Conservation (phyloP, 2,113 vertebrate genomes). For the Gnathonemus echidnorhynchus region DNA sequence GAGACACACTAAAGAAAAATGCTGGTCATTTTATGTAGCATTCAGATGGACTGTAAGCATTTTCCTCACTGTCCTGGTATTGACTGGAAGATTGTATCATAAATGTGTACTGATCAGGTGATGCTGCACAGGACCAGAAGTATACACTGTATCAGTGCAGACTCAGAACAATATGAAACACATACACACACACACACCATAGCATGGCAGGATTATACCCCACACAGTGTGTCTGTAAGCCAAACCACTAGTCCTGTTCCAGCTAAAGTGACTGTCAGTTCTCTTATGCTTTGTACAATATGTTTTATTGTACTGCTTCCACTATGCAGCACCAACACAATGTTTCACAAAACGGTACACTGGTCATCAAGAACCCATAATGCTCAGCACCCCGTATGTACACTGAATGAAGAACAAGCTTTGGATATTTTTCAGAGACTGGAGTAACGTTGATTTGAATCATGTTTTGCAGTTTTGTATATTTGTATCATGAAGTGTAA, state of each 20-base stretch:
- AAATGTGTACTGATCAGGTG: background rate
- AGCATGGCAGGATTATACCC: background rate
- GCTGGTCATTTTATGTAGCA: slow-evolving; percentile 4
- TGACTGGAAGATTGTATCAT: background rate
- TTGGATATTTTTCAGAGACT: background rate
- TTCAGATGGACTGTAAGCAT: background rate
- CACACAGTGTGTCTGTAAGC: background rate
- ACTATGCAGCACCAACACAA: background rate
- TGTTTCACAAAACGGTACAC: background rate
- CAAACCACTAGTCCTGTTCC: background rate
- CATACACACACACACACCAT: background rate
- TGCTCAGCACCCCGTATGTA: background rate
- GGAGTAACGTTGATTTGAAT: slow-evolving; percentile 25
- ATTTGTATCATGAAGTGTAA: slow-evolving; percentile 50
- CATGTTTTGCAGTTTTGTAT: slow-evolving; percentile 40
- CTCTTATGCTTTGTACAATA: background rate
- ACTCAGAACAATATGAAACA: background rate
- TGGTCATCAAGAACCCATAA: background rate
- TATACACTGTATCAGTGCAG: background rate
- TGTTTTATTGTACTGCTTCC: background rate
- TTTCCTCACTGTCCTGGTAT: background rate
- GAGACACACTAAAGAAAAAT: slow-evolving; percentile 14
- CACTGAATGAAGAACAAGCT: background rate
- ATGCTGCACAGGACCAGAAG: slow-evolving; percentile 20
- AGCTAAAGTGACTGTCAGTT: background rate